Evolutionary conservation across 2,113 vertebrate genomes (phyloP).

Genomic region (Tamias sibiricus): DNA sequence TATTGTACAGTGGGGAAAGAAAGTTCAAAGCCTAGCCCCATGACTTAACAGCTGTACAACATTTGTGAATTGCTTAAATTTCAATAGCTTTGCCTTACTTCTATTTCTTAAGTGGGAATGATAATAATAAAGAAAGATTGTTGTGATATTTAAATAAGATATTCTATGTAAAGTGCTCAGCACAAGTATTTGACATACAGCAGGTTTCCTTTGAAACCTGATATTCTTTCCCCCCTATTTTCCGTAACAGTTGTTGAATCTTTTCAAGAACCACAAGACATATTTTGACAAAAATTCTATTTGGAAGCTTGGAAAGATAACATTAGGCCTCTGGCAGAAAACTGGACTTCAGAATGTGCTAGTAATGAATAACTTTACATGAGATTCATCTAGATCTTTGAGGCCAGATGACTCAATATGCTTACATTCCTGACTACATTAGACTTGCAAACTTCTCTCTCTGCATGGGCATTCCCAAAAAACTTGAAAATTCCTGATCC

Average conservation of each 20-base stretch:
- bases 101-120: background rate
- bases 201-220: background rate
- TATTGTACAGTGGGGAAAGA: background rate
- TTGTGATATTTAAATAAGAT: background rate
- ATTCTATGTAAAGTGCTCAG: background rate
- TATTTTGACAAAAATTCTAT: background rate
- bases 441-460: background rate
- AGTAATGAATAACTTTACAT: background rate
- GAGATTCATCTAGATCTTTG: background rate
- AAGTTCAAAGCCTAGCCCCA: background rate
- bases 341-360: background rate
- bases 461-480: background rate
- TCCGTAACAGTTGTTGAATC: background rate
- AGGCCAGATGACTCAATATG: background rate
- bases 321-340: background rate
- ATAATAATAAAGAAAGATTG: background rate
- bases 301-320: background rate
- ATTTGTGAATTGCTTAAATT: background rate
- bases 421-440: background rate
- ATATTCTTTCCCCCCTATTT: background rate
- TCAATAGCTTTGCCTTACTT: background rate
- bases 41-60: background rate
- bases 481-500: background rate
- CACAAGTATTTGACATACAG: background rate
- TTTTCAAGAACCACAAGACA: background rate